Evolutionary conservation across 2,113 vertebrate species (phyloP), one percentile per base, ranked within the genome.

Genomic region (Coracopsis vasa): DNA sequence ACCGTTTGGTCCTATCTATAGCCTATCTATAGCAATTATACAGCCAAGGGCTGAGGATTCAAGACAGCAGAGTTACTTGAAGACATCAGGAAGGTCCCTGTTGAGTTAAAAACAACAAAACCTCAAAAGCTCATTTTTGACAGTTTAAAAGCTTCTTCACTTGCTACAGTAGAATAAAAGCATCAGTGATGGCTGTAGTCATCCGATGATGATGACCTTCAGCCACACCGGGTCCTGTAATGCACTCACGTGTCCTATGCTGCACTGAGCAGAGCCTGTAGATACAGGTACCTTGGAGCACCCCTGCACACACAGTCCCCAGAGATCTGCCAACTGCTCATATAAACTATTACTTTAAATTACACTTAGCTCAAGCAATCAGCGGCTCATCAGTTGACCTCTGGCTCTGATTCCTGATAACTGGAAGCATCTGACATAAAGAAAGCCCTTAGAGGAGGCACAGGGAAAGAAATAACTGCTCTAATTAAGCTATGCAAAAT

Each of bases 401-500:
- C 71, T 95, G 80, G 74, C 86, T 92, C 78, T 35, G 62, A 83
- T 71, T 91, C 90, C 79, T 44, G 90, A n/a, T 85, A 90, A 69
- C 77, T 67, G 39, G 37, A 92, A 96, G 80, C 81, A 95, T 94
- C 84, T 92, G 80, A 86, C 67, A 61, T 74, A 56, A 88, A 4
- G 39, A 70, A 88, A 93, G 47, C 31, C 88, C 58, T 91, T 72
- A 66, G 58, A 90, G 79, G 82, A 91, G 33, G 86, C 83, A 87
- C 10, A 42, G 35, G 48, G 45, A 90, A 95, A 87, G 72, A 90
- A 95, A 86, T 60, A 94, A 92, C 80, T 69, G 41, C 0, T 2
- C 69, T 93, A 94, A 94, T 92, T 92, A 93, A 91, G 65, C 83
- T 85, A 77, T 51, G 67, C 27, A 74, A 67, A 91, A 54, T 86